Percentiles rank a stretch among this genome's conserved stretches.
phyloP scores from a whole-genome alignment of 2,113 vertebrate species.

The Platichthys stellatus region DNA sequence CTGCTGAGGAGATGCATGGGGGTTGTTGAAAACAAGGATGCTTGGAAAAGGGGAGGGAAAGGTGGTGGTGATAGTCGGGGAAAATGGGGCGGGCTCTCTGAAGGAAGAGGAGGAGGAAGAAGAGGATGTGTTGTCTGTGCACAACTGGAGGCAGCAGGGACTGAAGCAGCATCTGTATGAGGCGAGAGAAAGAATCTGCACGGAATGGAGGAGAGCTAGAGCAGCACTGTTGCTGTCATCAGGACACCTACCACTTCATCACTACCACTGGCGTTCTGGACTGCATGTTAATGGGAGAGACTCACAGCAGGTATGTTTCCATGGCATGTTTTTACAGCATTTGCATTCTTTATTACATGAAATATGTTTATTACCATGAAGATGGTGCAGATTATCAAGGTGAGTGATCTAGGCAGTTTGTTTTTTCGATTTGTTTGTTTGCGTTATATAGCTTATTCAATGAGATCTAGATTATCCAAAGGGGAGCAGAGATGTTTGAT shows the following conservation, averaged over 20 bases:
- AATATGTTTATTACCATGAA: slow-evolving; percentile 9
- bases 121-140: slow-evolving; percentile 50
- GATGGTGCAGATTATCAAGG: slow-evolving; percentile 14
- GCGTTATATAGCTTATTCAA: not conserved
- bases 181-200: slow-evolving; percentile 55
- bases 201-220: slow-evolving; percentile 67
- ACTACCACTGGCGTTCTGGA: slow-evolving; percentile 5
- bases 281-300: slow-evolving; percentile 50
- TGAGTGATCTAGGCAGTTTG: slow-evolving; percentile 10
- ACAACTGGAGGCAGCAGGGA: slow-evolving; percentile 62
- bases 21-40: slow-evolving; percentile 47
- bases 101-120: slow-evolving; percentile 41
- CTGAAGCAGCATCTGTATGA: slow-evolving; percentile 61
- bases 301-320: slow-evolving; percentile 39
- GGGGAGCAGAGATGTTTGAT: not conserved
- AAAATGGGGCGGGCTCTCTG: slow-evolving; percentile 48
- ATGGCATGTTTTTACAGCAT: not conserved
- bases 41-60: slow-evolving; percentile 16
- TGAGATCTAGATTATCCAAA: slow-evolving; percentile 1
- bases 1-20: slow-evolving; percentile 31
- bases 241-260: slow-evolving; percentile 25
- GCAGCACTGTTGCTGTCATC: slow-evolving; percentile 40
- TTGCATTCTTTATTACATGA: slow-evolving; percentile 3
- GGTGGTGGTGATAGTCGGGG: slow-evolving; percentile 28
- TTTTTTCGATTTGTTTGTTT: not conserved